phyloP scores from a whole-genome alignment of 2,888 invertebrate species.

The Tenodera sinensis region DNA sequence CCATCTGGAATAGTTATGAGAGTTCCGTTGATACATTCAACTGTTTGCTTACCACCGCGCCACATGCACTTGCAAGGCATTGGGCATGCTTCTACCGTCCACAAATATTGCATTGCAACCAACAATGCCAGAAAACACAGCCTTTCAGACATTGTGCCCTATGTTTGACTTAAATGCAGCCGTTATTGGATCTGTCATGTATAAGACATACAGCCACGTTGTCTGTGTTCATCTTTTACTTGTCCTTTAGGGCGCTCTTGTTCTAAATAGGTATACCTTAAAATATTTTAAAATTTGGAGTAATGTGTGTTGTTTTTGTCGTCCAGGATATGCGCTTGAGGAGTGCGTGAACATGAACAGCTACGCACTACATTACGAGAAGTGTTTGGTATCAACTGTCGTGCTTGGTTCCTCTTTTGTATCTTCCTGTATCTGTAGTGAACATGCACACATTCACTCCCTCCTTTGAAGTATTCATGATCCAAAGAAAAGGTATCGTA shows the following conservation, averaged over 20 bases:
- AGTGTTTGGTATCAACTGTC: neutral
- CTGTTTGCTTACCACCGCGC: conserved; percentile 89
- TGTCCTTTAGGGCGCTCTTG: too few relatives aligned
- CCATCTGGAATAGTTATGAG: conserved; percentile 73
- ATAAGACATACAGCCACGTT: neutral
- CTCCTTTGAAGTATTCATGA: neutral
- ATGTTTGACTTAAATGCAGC: neutral
- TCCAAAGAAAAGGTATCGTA: neutral
- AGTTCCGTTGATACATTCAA: conserved; percentile 78
- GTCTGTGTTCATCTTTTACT: neutral
- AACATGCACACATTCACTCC: neutral
- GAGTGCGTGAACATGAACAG: neutral
- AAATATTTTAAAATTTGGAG: too few relatives aligned
- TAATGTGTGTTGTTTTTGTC: neutral
- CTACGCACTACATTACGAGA: neutral
- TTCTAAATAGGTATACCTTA: too few relatives aligned
- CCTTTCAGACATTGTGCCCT: neutral
- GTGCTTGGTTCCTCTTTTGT: neutral
- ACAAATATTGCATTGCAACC: conserved; percentile 13
- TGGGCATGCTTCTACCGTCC: conserved; percentile 56
- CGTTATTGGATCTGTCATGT: neutral
- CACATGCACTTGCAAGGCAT: conserved; percentile 82
- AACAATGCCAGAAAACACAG: conserved; percentile 17
- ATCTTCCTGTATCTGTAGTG: neutral
- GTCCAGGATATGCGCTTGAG: neutral